Evolutionary conservation across 2,113 vertebrate genomes (phyloP).

Genomic region (Oncorhynchus keta): DNA sequence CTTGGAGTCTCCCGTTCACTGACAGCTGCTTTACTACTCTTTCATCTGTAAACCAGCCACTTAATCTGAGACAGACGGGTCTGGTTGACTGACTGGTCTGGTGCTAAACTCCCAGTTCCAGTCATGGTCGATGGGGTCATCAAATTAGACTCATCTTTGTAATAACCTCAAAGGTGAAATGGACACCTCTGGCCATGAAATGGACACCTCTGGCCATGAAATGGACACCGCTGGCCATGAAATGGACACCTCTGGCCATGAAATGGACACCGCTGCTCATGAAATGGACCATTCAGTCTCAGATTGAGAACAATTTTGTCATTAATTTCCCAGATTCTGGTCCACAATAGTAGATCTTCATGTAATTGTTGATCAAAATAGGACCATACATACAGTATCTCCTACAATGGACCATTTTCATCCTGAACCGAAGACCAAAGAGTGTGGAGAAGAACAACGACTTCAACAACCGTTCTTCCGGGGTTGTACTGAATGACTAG

Average conservation of each 20-base stretch:
- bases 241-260: too few relatives aligned
- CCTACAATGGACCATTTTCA: background rate
- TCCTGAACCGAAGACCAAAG: slow-evolving; percentile 57
- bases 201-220: too few relatives aligned
- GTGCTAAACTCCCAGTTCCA: background rate
- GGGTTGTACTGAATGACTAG: slow-evolving; percentile 18
- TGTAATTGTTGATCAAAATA: slow-evolving; percentile 50
- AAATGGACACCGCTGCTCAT: too few relatives aligned
- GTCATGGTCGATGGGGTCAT: too few relatives aligned
- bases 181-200: too few relatives aligned
- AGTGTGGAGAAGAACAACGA: slow-evolving; percentile 38
- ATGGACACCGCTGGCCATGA: too few relatives aligned
- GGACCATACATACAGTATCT: slow-evolving; percentile 19
- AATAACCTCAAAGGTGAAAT: background rate
- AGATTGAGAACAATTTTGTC: background rate
- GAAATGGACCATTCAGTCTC: background rate
- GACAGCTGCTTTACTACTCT: slow-evolving; percentile 43
- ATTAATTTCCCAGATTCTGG: background rate
- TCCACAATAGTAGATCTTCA: slow-evolving; percentile 41
- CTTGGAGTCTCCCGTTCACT: background rate
- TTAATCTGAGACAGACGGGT: slow-evolving; percentile 17
- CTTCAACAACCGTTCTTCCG: slow-evolving; percentile 11
- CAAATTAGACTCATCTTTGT: background rate
- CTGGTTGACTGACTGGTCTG: background rate
- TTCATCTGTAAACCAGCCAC: slow-evolving; percentile 36